These are phyloP conservation scores for Andrena praecox DNA, from an alignment of 2,888 invertebrate species.

Conservation along the genomic window DNA sequence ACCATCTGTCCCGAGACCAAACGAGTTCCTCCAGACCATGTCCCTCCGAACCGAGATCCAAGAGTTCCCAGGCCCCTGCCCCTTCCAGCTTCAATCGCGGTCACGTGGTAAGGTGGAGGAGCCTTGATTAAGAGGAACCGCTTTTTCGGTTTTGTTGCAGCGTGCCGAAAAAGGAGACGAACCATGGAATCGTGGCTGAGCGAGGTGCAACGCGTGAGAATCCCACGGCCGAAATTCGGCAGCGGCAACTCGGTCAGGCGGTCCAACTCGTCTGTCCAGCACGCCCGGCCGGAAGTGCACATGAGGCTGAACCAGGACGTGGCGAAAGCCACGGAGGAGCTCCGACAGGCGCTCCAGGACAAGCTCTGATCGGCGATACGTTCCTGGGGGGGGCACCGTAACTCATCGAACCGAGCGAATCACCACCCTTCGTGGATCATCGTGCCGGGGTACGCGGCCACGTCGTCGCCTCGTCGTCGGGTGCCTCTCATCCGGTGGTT, in stretches of 20 bases:
- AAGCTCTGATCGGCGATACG: conserved; percentile 88
- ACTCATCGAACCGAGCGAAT: conserved; percentile 34
- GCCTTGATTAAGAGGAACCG: conserved; percentile 2
- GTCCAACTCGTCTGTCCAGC: conserved; percentile 86
- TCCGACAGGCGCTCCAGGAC: conserved; percentile 91
- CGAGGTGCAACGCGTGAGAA: conserved; percentile 93
- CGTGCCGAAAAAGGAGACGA: neutral
- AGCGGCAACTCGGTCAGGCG: conserved; percentile 85
- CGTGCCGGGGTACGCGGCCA: neutral
- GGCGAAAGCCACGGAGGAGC: conserved; percentile 90
- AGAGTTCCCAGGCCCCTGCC: no score
- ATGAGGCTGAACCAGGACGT: conserved; percentile 86
- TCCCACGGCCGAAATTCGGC: conserved; percentile 94
- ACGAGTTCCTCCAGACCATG: no score
- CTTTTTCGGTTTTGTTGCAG: conserved; percentile 26
- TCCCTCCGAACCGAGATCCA: neutral
- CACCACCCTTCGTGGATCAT: conserved; percentile 32
- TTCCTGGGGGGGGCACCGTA: conserved; percentile 21
- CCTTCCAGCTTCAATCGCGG: neutral
- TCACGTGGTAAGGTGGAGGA: conserved; percentile 4
- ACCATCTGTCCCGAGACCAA: no score
- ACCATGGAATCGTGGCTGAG: conserved; percentile 94
- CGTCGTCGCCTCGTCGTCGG: conserved; percentile 1
- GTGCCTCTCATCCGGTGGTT: neutral
- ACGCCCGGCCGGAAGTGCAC: conserved; percentile 86